These are phyloP conservation scores for Caenorhabditis sp. DNA, from an alignment of 2,888 invertebrate species.

Conservation along the genomic window DNA sequence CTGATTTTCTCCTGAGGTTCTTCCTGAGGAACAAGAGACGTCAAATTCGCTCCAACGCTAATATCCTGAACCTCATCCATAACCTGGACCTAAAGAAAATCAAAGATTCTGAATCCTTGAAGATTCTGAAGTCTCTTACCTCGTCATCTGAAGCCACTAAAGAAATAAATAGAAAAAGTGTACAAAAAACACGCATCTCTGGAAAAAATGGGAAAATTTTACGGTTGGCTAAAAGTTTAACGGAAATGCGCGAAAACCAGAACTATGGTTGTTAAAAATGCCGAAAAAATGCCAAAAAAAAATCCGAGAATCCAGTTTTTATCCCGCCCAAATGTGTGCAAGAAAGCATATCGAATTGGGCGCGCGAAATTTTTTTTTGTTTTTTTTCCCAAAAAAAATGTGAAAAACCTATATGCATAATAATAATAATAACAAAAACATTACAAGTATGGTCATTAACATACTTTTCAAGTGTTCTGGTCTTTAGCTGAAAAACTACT, in stretches of 20 bases:
- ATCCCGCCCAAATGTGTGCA: no score
- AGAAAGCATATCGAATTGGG: not conserved
- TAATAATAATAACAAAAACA: no score
- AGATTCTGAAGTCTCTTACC: no score
- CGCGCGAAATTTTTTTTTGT: not conserved
- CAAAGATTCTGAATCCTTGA: not conserved
- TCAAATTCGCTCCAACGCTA: not conserved
- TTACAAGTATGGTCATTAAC: conserved; percentile 2
- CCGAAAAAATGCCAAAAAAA: not conserved
- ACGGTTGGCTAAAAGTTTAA: no score
- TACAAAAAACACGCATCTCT: not conserved
- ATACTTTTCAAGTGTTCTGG: not conserved
- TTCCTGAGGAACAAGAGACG: not conserved
- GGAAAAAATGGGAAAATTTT: no score
- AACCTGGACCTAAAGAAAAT: no score
- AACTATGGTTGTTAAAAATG: not conserved
- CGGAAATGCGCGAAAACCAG: not conserved
- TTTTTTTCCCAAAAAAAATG: no score
- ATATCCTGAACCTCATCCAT: not conserved
- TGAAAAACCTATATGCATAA: not conserved
- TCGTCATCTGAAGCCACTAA: no score
- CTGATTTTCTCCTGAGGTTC: no score
- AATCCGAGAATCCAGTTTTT: not conserved
- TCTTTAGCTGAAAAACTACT: not conserved
- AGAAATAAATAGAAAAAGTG: not conserved